Evolutionary conservation across 2,797 vertebrate species (phyloP).

Genomic region (Crypturellus tataupa): DNA sequence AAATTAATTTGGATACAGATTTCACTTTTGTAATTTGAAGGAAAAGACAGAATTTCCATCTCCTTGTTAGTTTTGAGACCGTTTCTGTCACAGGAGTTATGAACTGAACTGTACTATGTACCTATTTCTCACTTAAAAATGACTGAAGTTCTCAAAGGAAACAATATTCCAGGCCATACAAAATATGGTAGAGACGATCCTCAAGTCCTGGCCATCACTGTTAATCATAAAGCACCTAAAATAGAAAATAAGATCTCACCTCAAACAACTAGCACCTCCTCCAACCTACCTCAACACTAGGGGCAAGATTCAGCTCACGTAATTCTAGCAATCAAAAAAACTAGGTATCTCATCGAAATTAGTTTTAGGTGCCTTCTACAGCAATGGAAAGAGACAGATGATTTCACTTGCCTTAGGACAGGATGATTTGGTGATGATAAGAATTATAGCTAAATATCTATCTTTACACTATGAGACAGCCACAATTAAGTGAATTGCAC

Average conservation of each 20-base stretch:
- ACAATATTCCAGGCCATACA: not conserved
- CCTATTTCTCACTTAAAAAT: not conserved
- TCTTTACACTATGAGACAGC: rapidly evolving
- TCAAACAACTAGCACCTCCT: not conserved
- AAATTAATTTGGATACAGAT: not conserved
- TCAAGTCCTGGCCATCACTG: rapidly evolving
- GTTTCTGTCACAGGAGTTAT: not conserved
- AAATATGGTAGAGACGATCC: not conserved
- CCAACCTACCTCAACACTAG: not conserved
- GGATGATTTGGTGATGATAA: not conserved
- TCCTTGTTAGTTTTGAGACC: not conserved
- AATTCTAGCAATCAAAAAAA: not conserved
- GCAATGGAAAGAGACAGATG: not conserved
- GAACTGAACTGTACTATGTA: not conserved
- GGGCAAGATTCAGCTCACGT: not conserved
- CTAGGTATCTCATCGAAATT: rapidly evolving
- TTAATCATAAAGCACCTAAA: rapidly evolving
- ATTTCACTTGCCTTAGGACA: not conserved
- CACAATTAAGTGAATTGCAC: not conserved
- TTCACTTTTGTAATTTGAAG: not conserved
- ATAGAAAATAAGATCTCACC: not conserved
- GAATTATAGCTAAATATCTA: not conserved
- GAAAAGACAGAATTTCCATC: not conserved
- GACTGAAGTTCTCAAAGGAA: not conserved
- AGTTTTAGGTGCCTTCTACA: not conserved